Percentiles rank a stretch among this genome's conserved stretches.
phyloP scores from a whole-genome alignment of 2,113 vertebrate species.

The Oryzias melastigma region DNA sequence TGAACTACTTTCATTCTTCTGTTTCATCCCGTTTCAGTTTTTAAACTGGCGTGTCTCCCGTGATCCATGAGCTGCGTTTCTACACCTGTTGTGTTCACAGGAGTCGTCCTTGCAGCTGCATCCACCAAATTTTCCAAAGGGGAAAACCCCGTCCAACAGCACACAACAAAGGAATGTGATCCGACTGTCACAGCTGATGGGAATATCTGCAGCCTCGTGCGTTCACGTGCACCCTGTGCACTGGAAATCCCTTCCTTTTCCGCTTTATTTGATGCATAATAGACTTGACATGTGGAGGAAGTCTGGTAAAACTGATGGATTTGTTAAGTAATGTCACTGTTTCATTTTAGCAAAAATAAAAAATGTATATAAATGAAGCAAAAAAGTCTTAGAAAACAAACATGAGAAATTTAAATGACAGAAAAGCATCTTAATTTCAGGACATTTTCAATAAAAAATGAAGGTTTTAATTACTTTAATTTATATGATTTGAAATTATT shows the following conservation, averaged over 20 bases:
- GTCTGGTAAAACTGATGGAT: too few relatives aligned
- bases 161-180: constrained; percentile 66
- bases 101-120: constrained; percentile 56
- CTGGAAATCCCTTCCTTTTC: constrained; percentile 13
- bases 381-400: too few relatives aligned
- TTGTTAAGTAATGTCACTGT: too few relatives aligned
- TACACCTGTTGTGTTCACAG: constrained; percentile 49
- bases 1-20: constrained; percentile 54
- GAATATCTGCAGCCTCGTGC: constrained; percentile 43
- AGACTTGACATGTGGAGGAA: too few relatives aligned
- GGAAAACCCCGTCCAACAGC: constrained; percentile 51
- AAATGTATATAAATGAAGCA: too few relatives aligned
- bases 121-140: constrained; percentile 47
- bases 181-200: constrained; percentile 59
- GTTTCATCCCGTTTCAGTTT: constrained; percentile 11
- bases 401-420: too few relatives aligned
- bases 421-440: too few relatives aligned
- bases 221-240: constrained; percentile 20
- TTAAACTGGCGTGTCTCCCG: constrained; percentile 11
- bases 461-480: too few relatives aligned
- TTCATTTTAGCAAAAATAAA: too few relatives aligned
- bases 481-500: too few relatives aligned
- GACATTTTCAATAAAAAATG: too few relatives aligned
- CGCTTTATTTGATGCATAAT: too few relatives aligned
- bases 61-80: constrained; percentile 38